Conservation (phyloP, 2,888 invertebrate genomes). For the Amphipoea oculea region DNA sequence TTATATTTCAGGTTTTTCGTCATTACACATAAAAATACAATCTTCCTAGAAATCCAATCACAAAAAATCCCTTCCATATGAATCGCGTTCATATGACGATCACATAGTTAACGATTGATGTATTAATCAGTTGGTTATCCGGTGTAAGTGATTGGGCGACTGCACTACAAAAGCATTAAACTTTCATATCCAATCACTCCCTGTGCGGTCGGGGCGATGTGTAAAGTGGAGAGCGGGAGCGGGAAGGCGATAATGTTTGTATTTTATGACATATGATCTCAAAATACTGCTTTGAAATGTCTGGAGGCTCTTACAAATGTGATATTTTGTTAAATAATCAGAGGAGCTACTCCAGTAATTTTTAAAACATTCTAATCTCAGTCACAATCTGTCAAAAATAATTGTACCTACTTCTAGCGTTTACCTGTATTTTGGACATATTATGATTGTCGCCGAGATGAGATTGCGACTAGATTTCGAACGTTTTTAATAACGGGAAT, state of each 20-base stretch:
- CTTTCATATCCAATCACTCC: conserved; percentile 83
- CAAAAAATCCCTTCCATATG: background rate
- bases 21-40: background rate
- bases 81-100: conserved; percentile 8
- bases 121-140: conserved; percentile 61
- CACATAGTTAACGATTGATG: conserved; percentile 41
- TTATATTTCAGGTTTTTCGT: background rate
- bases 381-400: no score
- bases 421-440: no score
- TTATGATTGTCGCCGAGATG: no score
- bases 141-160: conserved; percentile 76
- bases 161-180: conserved; percentile 80
- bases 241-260: background rate
- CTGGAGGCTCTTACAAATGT: no score
- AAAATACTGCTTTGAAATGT: no score
- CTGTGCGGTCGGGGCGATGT: conserved; percentile 46
- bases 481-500: no score
- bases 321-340: no score
- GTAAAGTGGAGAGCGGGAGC: conserved; percentile 49
- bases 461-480: no score
- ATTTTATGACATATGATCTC: no score
- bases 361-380: no score
- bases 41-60: conserved; percentile 12
- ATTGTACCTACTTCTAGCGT: no score
- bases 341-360: no score